Conservation (phyloP, 2,797 vertebrate genomes). For the Acrossocheilus wenchowensis region DNA sequence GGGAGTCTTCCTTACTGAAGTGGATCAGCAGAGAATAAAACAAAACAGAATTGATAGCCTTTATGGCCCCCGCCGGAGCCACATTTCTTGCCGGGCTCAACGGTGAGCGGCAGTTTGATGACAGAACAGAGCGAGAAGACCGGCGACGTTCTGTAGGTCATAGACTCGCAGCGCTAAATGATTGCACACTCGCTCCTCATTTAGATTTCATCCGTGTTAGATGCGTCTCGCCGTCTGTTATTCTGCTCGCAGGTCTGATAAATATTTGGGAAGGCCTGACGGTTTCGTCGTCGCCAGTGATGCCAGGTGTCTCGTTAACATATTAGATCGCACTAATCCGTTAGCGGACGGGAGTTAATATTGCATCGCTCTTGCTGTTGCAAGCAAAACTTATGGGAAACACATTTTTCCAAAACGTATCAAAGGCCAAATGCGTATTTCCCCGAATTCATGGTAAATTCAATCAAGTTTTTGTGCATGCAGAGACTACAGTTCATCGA, state of each 20-base stretch:
- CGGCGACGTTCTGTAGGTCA: conserved; percentile 45
- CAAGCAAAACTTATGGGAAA: neutral
- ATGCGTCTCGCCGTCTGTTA: conserved; percentile 32
- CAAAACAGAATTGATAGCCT: conserved; percentile 60
- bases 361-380: neutral
- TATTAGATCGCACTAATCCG: conserved; percentile 18
- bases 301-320: conserved; percentile 33
- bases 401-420: neutral
- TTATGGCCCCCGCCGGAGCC: conserved; percentile 56
- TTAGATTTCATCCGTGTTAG: conserved; percentile 19
- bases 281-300: neutral
- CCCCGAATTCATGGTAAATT: neutral
- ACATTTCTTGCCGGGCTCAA: conserved; percentile 55
- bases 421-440: neutral
- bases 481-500: neutral
- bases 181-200: conserved; percentile 54
- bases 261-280: conserved; percentile 41
- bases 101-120: conserved; percentile 51
- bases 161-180: conserved; percentile 50
- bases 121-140: conserved; percentile 54
- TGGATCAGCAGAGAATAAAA: conserved; percentile 60
- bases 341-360: conserved; percentile 1
- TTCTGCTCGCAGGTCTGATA: conserved; percentile 29
- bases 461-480: neutral
- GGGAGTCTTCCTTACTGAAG: conserved; percentile 58